Evolutionary conservation across 2,113 vertebrate species (phyloP), one percentile per base, ranked within the genome.

Genomic region (Spermophilus dauricus): DNA sequence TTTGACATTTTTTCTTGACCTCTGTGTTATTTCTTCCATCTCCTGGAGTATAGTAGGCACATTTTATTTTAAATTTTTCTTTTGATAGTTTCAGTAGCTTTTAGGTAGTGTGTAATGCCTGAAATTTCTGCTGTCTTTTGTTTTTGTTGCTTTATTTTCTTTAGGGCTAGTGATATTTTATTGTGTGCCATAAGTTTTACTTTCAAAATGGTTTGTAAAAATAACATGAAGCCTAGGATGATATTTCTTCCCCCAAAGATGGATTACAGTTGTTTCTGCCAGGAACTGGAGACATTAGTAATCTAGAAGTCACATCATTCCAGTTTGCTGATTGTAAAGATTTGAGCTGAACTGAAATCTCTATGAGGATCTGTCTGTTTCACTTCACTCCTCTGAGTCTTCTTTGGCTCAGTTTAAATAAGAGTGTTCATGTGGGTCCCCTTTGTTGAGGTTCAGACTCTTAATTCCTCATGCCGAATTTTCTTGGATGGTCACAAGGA

Each of bases 161-260:
- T 73, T 32, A 56, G 76, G 86, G 13, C 58, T 76, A 8, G 1
- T 82, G n/a, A 73, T 39, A 37, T 78, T 86, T 87, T n/a, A 77
- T 67, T 7, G 30, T 63, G 42, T 3, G 18, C 34, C 80, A 28
- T 83, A 91, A 42, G 58, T 34, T 69, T 69, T 39, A 26, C 17
- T 87, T 78, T 86, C 24, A 56, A 86, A 88, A 70, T 45, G 42
- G 22, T 61, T 67, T 86, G 39, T 10, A 85, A 39, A 85, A 96
- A 80, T 73, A 88, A 56, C 2, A 0, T 75, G 77, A 48, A 70
- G 20, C 20, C 20, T 39, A 9, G 58, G 28, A 37, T 28, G 70
- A 42, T 67, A 24, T 34, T 37, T 80, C 42, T 77, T 65, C 53
- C 26, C 81, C 7, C 42, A 86, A 48, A 42, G 10, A 39, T 3